A percentile compares a stretch with the other conserved stretches of the same genome.
phyloP scores from a whole-genome alignment of 2,888 invertebrate species.

The Drosophila mercatorum region DNA sequence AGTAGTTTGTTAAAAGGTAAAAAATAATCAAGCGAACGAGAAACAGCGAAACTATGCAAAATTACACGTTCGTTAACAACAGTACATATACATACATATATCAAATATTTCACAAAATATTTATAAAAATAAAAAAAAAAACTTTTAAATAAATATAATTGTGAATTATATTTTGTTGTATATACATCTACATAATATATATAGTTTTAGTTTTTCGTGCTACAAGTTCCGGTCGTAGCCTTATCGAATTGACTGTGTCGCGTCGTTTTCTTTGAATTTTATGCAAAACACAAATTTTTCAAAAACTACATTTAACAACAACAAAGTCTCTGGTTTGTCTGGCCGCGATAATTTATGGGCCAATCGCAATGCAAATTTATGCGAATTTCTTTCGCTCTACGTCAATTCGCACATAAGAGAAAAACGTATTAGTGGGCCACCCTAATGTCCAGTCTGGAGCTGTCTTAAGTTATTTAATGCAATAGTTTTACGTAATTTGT shows the following conservation, averaged over 20 bases:
- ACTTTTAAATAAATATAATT: slow-evolving; percentile 15
- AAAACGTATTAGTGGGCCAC: neutral
- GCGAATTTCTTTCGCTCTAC: slow-evolving; percentile 49
- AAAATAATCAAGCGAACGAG: slow-evolving; percentile 27
- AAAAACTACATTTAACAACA: slow-evolving; percentile 12
- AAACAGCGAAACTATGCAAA: slow-evolving; percentile 49
- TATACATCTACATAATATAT: neutral
- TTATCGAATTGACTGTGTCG: slow-evolving; percentile 62
- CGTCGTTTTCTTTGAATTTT: slow-evolving; percentile 28
- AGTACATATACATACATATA: neutral
- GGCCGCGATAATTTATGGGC: slow-evolving; percentile 16
- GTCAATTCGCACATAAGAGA: slow-evolving; percentile 24
- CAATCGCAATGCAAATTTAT: slow-evolving; percentile 58
- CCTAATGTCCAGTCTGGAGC: neutral
- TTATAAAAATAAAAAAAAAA: slow-evolving; percentile 19
- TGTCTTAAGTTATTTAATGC: slow-evolving; percentile 51
- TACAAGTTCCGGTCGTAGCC: slow-evolving; percentile 65
- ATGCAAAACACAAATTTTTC: slow-evolving; percentile 27
- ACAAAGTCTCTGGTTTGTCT: slow-evolving; percentile 53
- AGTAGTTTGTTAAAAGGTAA: slow-evolving; percentile 78
- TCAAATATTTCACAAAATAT: slow-evolving; percentile 15
- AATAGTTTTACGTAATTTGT: slow-evolving; percentile 58
- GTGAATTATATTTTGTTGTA: slow-evolving; percentile 31
- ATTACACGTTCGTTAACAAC: slow-evolving; percentile 35
- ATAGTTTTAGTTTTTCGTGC: slow-evolving; percentile 35